These are phyloP conservation scores for Australoheros scitulus DNA, from an alignment of 2,113 vertebrate genomes.

Conservation along the genomic window DNA sequence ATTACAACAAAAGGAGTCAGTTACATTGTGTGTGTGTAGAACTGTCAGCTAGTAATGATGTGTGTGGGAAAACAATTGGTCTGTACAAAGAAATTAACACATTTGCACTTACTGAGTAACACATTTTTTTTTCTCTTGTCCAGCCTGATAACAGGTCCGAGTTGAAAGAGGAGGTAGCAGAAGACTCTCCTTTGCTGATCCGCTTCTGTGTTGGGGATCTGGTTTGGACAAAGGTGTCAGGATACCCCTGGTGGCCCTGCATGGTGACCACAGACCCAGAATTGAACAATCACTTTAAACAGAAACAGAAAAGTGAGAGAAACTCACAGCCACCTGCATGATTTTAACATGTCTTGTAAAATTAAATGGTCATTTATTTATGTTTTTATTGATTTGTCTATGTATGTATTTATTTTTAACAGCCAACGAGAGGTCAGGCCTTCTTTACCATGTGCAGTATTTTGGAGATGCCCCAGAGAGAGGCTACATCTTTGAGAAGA, in stretches of 20 bases:
- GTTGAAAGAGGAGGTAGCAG: background rate
- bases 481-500: conserved; percentile 96
- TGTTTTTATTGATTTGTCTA: background rate
- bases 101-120: background rate
- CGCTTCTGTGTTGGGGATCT: conserved; percentile 86
- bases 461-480: conserved; percentile 94
- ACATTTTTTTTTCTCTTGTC: background rate
- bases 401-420: conserved; percentile 51
- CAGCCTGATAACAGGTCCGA: conserved; percentile 36
- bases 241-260: conserved; percentile 98
- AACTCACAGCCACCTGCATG: rapidly evolving
- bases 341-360: background rate
- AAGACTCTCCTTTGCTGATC: conserved; percentile 5
- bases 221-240: conserved; percentile 96
- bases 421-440: conserved; percentile 82
- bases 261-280: conserved; percentile 95
- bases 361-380: background rate
- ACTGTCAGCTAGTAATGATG: background rate
- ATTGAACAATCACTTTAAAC: conserved; percentile 85
- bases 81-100: background rate
- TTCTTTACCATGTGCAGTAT: conserved; percentile 95
- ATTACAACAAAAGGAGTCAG: background rate
- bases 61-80: background rate
- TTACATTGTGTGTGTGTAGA: too few relatives aligned
- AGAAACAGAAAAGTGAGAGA: conserved; percentile 88